Percentiles rank a stretch among this genome's conserved stretches.
Evolutionary conservation across 1,140 invertebrate genomes (phyloP).

Genomic region (Calosoma granatense): DNA sequence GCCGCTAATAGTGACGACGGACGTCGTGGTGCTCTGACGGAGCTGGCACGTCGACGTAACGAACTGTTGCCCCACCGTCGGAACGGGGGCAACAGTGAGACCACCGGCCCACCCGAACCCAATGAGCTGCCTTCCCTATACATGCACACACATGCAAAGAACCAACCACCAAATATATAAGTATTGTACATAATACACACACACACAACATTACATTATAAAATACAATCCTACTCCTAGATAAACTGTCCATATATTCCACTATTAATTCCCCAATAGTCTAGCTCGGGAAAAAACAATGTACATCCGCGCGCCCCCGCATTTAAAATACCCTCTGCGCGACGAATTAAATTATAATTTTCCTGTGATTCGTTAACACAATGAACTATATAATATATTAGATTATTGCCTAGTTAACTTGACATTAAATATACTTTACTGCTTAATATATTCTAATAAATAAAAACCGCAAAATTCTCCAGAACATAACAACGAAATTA

Average conservation of each 20-base stretch:
- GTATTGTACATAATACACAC: not conserved
- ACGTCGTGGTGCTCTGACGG: slow-evolving; percentile 21
- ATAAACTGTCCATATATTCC: not conserved
- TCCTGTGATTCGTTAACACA: no score
- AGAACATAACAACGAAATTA: no score
- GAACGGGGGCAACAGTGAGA: slow-evolving; percentile 29
- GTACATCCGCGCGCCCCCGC: no score
- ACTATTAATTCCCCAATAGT: not conserved
- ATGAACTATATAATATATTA: not conserved
- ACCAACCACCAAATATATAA: not conserved
- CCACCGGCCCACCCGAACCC: slow-evolving; percentile 28
- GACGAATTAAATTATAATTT: no score
- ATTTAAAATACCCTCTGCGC: not conserved
- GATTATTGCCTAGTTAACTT: not conserved
- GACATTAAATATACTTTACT: not conserved
- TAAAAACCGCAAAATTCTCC: no score
- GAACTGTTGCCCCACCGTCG: slow-evolving; percentile 28
- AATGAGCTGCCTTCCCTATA: slow-evolving; percentile 28
- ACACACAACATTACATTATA: not conserved
- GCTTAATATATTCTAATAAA: no score
- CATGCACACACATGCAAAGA: not conserved
- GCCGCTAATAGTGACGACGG: slow-evolving; percentile 19
- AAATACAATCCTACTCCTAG: not conserved
- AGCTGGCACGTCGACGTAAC: slow-evolving; percentile 22
- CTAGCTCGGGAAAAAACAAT: no score